Conservation (phyloP, 2,888 invertebrate genomes). For the Idaea dimidiata region DNA sequence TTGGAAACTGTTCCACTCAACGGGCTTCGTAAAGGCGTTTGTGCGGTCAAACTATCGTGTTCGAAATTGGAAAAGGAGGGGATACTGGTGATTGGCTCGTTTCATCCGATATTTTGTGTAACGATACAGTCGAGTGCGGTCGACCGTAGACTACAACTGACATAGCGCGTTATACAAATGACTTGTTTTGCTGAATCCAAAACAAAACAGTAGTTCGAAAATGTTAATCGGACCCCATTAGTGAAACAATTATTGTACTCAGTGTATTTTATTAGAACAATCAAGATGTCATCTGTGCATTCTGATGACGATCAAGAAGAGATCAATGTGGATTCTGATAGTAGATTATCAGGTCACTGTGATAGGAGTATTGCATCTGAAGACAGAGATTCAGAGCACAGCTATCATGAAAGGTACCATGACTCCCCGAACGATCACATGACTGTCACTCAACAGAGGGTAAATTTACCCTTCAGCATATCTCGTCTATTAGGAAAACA, state of each 20-base stretch:
- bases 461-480: constrained; percentile 89
- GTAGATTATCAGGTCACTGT: constrained; percentile 78
- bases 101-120: constrained; percentile 65
- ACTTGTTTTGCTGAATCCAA: constrained; percentile 10
- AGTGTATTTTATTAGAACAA: constrained; percentile 22
- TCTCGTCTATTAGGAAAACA: constrained; percentile 89
- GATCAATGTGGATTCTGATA: constrained; percentile 85
- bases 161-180: constrained; percentile 9
- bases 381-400: constrained; percentile 78
- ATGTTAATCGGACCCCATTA: constrained; percentile 30
- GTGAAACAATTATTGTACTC: constrained; percentile 20
- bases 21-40: constrained; percentile 77
- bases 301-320: constrained; percentile 84
- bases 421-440: constrained; percentile 77
- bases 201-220: constrained; percentile 30
- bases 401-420: constrained; percentile 70
- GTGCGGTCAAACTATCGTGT: constrained; percentile 77
- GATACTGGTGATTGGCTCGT: constrained; percentile 72
- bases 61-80: constrained; percentile 65
- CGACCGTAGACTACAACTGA: constrained; percentile 56
- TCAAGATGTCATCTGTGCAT: constrained; percentile 75
- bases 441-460: constrained; percentile 75
- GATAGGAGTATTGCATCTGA: constrained; percentile 80
- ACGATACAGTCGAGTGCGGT: constrained; percentile 67
- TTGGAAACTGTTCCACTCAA: constrained; percentile 79